These are phyloP conservation scores for Acyrthosiphon pisum DNA, from an alignment of 1,140 invertebrate species.

Conservation along the genomic window DNA sequence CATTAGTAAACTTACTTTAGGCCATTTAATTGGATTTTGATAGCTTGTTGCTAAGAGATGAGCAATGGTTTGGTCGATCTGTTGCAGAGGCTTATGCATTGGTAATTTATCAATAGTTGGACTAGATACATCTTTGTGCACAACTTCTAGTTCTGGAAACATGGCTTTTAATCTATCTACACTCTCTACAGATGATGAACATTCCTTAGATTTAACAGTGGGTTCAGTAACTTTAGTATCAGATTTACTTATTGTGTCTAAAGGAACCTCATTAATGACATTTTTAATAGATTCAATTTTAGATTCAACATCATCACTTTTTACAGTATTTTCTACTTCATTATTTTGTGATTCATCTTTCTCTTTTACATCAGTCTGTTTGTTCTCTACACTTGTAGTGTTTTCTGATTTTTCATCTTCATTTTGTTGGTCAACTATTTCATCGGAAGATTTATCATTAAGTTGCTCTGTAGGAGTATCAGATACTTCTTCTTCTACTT, in stretches of 20 bases:
- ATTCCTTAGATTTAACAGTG: constrained; percentile 31
- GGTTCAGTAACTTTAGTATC: background rate
- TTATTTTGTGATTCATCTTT: constrained; percentile 58
- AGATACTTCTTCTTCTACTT: constrained; percentile 57
- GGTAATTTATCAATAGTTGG: constrained; percentile 64
- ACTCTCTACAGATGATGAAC: constrained; percentile 52
- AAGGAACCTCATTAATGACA: background rate
- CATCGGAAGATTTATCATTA: constrained; percentile 59
- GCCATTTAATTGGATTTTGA: constrained; percentile 69
- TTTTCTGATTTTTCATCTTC: constrained; percentile 52
- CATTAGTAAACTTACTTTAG: constrained; percentile 64
- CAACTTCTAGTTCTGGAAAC: constrained; percentile 77
- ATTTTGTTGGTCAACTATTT: constrained; percentile 60
- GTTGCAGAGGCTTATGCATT: constrained; percentile 58
- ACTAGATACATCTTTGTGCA: constrained; percentile 64
- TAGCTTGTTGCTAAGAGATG: constrained; percentile 69
- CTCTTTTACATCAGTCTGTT: constrained; percentile 59
- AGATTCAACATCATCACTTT: constrained; percentile 64
- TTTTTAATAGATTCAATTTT: constrained; percentile 16
- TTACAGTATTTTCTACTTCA: constrained; percentile 66
- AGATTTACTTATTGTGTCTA: background rate
- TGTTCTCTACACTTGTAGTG: background rate
- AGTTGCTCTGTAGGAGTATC: constrained; percentile 58
- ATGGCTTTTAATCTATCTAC: constrained; percentile 70
- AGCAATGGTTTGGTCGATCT: constrained; percentile 69